Conservation (phyloP, 2,113 vertebrate genomes). For the Todiramphus saurophagus region DNA sequence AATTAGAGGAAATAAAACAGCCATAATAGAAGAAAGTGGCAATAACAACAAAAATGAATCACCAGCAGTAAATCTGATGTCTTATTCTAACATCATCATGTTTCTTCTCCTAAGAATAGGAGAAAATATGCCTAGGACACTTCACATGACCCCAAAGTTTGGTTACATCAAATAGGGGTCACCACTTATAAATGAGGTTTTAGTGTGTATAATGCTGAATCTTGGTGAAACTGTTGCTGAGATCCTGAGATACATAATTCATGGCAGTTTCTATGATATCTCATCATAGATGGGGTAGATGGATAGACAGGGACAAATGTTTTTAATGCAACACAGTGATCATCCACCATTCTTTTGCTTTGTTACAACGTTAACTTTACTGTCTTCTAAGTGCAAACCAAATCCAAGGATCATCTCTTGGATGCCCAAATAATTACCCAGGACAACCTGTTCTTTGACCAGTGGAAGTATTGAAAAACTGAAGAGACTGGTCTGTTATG, state of each 20-base stretch:
- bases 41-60: not conserved
- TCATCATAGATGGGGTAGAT: not conserved
- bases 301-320: not conserved
- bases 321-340: not conserved
- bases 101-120: not conserved
- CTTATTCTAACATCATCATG: not conserved
- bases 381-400: not conserved
- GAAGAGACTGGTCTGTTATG: not conserved
- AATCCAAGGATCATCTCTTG: not conserved
- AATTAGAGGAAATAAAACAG: not conserved
- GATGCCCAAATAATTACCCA: not conserved
- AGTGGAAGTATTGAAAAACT: not conserved
- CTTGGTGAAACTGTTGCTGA: not conserved
- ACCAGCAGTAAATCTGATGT: not conserved
- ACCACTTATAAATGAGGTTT: not conserved
- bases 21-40: not conserved
- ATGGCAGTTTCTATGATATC: not conserved
- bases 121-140: not conserved
- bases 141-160: not conserved
- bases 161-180: not conserved
- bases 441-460: not conserved
- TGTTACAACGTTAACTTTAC: not conserved
- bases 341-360: not conserved
- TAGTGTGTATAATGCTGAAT: not conserved
- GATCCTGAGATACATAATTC: not conserved